These are phyloP conservation scores for Epinephelus moara DNA, from an alignment of 2,113 vertebrate genomes.

Conservation along the genomic window DNA sequence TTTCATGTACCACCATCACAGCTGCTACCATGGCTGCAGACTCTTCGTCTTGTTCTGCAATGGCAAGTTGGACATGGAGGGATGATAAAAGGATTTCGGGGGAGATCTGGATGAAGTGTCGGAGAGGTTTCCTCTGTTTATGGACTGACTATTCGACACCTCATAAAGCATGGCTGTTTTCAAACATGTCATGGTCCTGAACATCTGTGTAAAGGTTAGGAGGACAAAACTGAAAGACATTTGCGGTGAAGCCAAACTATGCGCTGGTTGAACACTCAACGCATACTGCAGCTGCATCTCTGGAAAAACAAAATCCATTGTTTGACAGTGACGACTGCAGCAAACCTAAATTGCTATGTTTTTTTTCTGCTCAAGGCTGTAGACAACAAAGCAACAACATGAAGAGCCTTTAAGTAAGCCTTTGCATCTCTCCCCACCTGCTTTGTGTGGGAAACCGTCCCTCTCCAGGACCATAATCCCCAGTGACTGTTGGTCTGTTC, in stretches of 20 bases:
- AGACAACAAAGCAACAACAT: slow-evolving; percentile 24
- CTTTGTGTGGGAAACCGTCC: slow-evolving; percentile 46
- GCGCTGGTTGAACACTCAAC: neutral
- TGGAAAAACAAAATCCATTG: slow-evolving; percentile 22
- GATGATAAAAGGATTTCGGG: slow-evolving; percentile 20
- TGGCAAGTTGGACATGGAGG: slow-evolving; percentile 1
- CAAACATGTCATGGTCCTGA: slow-evolving; percentile 30
- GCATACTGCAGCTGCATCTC: slow-evolving; percentile 32
- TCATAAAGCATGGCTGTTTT: slow-evolving; percentile 57
- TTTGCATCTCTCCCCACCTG: slow-evolving; percentile 50
- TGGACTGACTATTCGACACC: slow-evolving; percentile 44
- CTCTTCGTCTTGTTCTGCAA: neutral
- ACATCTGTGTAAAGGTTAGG: slow-evolving; percentile 37
- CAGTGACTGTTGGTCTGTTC: slow-evolving; percentile 58
- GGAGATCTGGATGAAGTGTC: slow-evolving; percentile 12
- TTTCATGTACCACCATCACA: neutral
- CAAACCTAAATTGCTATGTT: slow-evolving; percentile 28
- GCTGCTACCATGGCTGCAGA: neutral
- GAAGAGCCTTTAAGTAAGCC: slow-evolving; percentile 24
- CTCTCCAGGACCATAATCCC: slow-evolving; percentile 55
- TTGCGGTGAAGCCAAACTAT: slow-evolving; percentile 14
- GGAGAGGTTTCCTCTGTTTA: slow-evolving; percentile 43
- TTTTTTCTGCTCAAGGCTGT: slow-evolving; percentile 18
- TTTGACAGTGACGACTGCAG: slow-evolving; percentile 1
- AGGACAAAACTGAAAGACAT: slow-evolving; percentile 18